These are phyloP conservation scores for Tethea ocularis DNA, from an alignment of 2,888 invertebrate genomes.

Conservation along the genomic window DNA sequence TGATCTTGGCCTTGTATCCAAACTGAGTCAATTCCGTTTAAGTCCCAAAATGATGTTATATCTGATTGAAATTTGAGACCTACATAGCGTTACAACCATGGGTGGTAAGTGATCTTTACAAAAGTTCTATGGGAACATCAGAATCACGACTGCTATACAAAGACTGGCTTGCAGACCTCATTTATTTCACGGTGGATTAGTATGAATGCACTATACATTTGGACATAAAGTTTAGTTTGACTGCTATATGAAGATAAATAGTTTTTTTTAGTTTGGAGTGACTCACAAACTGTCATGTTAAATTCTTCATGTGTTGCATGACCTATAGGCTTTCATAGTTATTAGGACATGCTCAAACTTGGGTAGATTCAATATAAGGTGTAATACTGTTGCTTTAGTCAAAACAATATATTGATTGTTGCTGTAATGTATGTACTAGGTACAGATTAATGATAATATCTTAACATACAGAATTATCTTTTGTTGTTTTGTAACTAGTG, in stretches of 20 bases:
- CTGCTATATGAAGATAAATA: background rate
- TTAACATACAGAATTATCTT: too few species aligned
- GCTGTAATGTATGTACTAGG: background rate
- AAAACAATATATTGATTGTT: background rate
- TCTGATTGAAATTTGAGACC: slow-evolving; percentile 57
- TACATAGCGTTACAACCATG: slow-evolving; percentile 56
- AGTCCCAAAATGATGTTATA: slow-evolving; percentile 39
- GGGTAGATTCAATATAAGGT: too few species aligned
- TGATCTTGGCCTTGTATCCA: slow-evolving; percentile 67
- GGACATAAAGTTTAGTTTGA: background rate
- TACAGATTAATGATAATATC: too few species aligned
- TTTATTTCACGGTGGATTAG: background rate
- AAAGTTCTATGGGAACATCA: slow-evolving; percentile 27
- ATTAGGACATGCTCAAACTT: background rate
- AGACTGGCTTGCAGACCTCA: slow-evolving; percentile 5
- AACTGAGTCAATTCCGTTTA: slow-evolving; percentile 49
- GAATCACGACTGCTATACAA: slow-evolving; percentile 19
- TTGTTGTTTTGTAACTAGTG: too few species aligned
- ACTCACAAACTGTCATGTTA: background rate
- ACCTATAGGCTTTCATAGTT: background rate
- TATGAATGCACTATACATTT: background rate
- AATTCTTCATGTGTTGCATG: background rate
- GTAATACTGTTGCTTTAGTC: background rate
- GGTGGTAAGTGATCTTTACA: slow-evolving; percentile 65
- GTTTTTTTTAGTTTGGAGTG: background rate